A percentile compares a stretch with the other conserved stretches of the same genome.
phyloP scores from a whole-genome alignment of 2,888 invertebrate genomes.

The Drosophila histrio region DNA sequence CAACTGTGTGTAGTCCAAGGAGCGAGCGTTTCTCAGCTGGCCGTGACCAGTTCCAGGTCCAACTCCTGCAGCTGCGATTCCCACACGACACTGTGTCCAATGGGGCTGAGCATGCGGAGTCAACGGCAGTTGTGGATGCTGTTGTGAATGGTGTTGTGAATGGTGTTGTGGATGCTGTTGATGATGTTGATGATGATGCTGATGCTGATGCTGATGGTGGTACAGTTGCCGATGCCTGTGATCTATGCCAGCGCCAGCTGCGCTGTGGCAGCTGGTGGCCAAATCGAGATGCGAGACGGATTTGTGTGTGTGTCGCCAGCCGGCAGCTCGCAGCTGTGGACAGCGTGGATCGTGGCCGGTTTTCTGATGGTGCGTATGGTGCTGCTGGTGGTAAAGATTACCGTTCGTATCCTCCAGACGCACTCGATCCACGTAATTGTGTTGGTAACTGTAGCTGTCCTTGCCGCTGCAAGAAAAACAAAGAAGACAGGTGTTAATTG shows the following conservation, averaged over 20 bases:
- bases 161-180: constrained; percentile 18
- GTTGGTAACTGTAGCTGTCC: constrained; percentile 81
- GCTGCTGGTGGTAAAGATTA: constrained; percentile 43
- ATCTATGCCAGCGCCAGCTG: constrained; percentile 80
- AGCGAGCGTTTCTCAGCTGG: constrained; percentile 82
- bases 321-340: constrained; percentile 80
- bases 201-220: constrained; percentile 5
- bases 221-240: constrained; percentile 39
- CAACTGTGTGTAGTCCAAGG: constrained; percentile 82
- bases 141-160: constrained; percentile 24
- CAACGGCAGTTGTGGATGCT: constrained; percentile 41
- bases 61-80: constrained; percentile 24
- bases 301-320: constrained; percentile 84
- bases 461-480: constrained; percentile 62
- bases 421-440: constrained; percentile 84
- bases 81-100: constrained; percentile 75
- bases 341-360: constrained; percentile 67
- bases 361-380: constrained; percentile 28
- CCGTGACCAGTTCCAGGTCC: constrained; percentile 40
- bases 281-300: constrained; percentile 85
- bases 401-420: constrained; percentile 79
- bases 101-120: constrained; percentile 70
- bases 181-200: neutral
- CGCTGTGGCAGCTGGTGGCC: constrained; percentile 84
- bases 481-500: too few relatives aligned